phyloP scores from a whole-genome alignment of 2,113 vertebrate species.

The Cyprinodon variegatus region DNA sequence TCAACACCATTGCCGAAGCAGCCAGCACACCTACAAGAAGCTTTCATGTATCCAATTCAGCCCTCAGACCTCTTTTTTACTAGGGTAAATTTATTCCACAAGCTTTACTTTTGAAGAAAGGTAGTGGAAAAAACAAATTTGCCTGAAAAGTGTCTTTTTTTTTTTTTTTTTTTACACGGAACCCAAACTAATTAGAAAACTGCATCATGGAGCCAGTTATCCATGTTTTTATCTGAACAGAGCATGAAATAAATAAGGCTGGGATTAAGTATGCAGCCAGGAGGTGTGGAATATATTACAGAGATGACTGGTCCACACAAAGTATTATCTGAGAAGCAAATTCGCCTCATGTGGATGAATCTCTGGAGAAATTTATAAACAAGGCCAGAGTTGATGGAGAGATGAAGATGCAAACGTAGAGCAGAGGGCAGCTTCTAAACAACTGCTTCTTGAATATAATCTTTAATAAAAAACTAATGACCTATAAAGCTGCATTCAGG shows the following conservation, averaged over 20 bases:
- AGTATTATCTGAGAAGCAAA: constrained; percentile 29
- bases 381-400: constrained; percentile 15
- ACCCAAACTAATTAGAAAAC: background rate
- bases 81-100: background rate
- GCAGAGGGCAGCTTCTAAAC: constrained; percentile 24
- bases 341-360: constrained; percentile 15
- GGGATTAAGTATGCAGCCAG: background rate
- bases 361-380: constrained; percentile 24
- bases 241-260: background rate
- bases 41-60: constrained; percentile 16
- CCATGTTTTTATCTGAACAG: background rate
- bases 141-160: background rate
- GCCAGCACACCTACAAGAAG: constrained; percentile 11
- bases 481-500: constrained; percentile 49
- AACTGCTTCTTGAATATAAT: constrained; percentile 54
- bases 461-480: constrained; percentile 61
- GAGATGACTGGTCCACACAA: background rate
- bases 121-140: background rate
- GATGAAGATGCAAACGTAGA: constrained; percentile 15
- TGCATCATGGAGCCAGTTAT: background rate
- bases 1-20: constrained; percentile 13
- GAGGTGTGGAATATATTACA: background rate
- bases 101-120: background rate
- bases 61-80: constrained; percentile 17
- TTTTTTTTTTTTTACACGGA: background rate